Conservation (phyloP, 1,140 invertebrate genomes). For the Pseudomyrmex cubaensis region DNA sequence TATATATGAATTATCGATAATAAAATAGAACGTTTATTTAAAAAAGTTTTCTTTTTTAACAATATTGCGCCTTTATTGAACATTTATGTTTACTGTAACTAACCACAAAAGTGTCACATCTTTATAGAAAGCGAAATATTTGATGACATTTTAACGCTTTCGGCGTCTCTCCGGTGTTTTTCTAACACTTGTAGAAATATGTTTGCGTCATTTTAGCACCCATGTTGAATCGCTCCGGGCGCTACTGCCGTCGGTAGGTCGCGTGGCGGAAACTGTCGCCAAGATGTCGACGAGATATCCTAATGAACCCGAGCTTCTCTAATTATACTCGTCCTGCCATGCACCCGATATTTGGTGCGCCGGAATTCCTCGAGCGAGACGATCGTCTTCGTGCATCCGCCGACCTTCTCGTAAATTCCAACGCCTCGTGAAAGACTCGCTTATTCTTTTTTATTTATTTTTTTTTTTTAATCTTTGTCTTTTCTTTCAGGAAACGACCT, state of each 20-base stretch:
- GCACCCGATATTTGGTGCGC: slow-evolving; percentile 10
- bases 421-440: background rate
- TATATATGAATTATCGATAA: background rate
- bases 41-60: background rate
- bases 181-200: background rate
- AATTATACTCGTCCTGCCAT: slow-evolving; percentile 73
- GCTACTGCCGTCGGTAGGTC: slow-evolving; percentile 64
- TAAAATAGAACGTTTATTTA: background rate
- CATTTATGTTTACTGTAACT: background rate
- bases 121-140: background rate
- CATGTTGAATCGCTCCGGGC: background rate
- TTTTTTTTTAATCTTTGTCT: background rate
- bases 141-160: background rate
- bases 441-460: background rate
- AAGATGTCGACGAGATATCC: slow-evolving; percentile 76
- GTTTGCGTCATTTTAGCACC: background rate
- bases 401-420: slow-evolving; percentile 35
- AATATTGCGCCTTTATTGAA: background rate
- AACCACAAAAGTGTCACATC: background rate
- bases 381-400: slow-evolving; percentile 60
- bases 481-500: background rate
- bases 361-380: slow-evolving; percentile 54
- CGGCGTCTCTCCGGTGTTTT: background rate
- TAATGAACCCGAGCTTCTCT: slow-evolving; percentile 78
- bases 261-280: slow-evolving; percentile 74